Conservation (phyloP, 2,888 invertebrate genomes). For the Tachina lurida region DNA sequence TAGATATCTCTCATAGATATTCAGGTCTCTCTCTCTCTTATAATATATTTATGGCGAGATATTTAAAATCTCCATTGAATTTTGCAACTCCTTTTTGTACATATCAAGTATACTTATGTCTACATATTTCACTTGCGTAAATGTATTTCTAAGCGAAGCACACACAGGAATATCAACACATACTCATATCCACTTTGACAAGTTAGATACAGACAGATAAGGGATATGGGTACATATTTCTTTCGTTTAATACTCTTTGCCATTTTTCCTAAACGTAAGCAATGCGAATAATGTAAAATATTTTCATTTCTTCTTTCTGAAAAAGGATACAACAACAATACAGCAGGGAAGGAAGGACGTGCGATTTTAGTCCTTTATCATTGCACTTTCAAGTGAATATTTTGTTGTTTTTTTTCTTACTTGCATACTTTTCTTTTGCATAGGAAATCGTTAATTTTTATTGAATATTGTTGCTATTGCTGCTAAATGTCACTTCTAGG, state of each 20-base stretch:
- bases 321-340: constrained; percentile 16
- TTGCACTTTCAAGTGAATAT: background rate
- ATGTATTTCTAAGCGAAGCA: background rate
- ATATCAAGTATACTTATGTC: constrained; percentile 4
- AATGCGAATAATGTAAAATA: constrained; percentile 45
- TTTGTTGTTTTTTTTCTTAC: background rate
- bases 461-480: constrained; percentile 20
- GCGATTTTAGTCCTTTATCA: constrained; percentile 46
- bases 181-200: constrained; percentile 36
- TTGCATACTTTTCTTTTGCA: constrained; percentile 4
- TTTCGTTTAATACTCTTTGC: background rate
- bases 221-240: constrained; percentile 3
- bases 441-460: constrained; percentile 31
- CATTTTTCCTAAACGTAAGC: constrained; percentile 15
- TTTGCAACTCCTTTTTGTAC: background rate
- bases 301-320: background rate
- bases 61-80: too few relatives aligned
- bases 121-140: background rate
- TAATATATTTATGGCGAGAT: too few relatives aligned
- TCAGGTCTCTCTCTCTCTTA: too few relatives aligned
- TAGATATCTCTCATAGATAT: too few relatives aligned
- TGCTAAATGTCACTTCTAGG: constrained; percentile 7
- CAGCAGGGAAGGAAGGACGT: constrained; percentile 28
- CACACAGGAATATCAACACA: background rate
- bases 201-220: constrained; percentile 7